These are phyloP conservation scores for Caenorhabditis macrosperma DNA, from an alignment of 2,888 invertebrate species.

Conservation along the genomic window DNA sequence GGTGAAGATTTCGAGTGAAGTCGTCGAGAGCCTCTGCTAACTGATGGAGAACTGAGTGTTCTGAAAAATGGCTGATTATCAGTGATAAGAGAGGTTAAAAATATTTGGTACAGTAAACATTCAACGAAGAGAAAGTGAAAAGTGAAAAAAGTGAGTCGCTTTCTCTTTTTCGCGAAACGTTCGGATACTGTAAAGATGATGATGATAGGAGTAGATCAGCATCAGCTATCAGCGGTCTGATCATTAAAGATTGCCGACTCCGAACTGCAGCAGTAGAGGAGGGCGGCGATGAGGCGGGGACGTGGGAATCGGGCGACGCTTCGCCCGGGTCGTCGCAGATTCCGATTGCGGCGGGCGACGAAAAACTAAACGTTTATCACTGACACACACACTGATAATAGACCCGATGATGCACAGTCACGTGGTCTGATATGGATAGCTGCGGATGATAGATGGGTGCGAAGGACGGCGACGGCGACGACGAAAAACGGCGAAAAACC, in stretches of 20 bases:
- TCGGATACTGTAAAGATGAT: slow-evolving; percentile 2
- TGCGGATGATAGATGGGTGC: slow-evolving; percentile 5
- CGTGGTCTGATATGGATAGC: slow-evolving; percentile 25
- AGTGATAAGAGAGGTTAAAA: no score
- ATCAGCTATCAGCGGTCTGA: no score
- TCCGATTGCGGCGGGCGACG: background rate
- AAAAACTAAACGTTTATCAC: slow-evolving; percentile 3
- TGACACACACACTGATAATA: background rate
- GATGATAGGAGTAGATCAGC: background rate
- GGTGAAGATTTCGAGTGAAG: no score
- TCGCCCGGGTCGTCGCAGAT: background rate
- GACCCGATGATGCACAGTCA: slow-evolving; percentile 14
- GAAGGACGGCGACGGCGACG: no score
- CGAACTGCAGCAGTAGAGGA: background rate
- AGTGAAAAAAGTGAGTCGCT: no score
- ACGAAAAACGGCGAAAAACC: slow-evolving; percentile 17
- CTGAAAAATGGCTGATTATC: no score
- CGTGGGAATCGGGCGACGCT: background rate
- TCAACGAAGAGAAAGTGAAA: no score
- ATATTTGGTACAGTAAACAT: no score
- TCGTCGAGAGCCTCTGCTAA: no score
- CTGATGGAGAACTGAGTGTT: no score
- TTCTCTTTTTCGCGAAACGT: background rate
- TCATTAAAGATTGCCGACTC: slow-evolving; percentile 23
- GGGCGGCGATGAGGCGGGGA: background rate